Percentiles rank a stretch among this genome's conserved stretches.
Conservation (phyloP, 2,113 vertebrate genomes). For the Mastomys coucha region DNA sequence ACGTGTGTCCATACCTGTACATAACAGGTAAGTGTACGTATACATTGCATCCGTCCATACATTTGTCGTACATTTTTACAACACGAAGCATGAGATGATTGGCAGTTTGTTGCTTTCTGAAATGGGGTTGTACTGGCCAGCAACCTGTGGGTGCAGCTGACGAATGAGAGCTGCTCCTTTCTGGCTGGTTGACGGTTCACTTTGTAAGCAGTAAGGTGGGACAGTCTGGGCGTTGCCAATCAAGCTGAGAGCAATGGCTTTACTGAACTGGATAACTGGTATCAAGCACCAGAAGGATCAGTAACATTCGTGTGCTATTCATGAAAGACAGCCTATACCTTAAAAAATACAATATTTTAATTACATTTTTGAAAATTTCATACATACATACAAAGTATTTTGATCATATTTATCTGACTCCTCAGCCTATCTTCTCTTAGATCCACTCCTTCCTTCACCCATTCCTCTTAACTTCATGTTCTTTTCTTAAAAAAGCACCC, state of each 20-base stretch:
- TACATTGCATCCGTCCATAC: not conserved
- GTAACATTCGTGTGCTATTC: not conserved
- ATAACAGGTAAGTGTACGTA: not conserved
- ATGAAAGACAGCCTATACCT: not conserved
- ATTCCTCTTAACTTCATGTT: not conserved
- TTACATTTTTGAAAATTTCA: not conserved
- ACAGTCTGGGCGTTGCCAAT: not conserved
- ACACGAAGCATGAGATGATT: not conserved
- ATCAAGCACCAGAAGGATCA: not conserved
- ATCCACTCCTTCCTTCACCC: not conserved
- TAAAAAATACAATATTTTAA: not conserved
- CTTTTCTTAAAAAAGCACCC: not conserved
- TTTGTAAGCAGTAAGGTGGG: conserved; percentile 36
- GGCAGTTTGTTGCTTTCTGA: conserved; percentile 15
- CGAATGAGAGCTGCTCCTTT: not conserved
- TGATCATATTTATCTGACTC: not conserved
- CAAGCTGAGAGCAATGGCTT: not conserved
- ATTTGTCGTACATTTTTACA: not conserved
- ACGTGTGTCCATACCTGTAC: not conserved
- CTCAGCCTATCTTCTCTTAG: not conserved
- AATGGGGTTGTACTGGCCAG: not conserved
- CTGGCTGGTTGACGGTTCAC: not conserved
- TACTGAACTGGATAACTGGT: not conserved
- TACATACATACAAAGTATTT: not conserved
- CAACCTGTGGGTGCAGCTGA: not conserved